Evolutionary conservation across 2,113 vertebrate genomes (phyloP).

Genomic region (Salvator merianae): DNA sequence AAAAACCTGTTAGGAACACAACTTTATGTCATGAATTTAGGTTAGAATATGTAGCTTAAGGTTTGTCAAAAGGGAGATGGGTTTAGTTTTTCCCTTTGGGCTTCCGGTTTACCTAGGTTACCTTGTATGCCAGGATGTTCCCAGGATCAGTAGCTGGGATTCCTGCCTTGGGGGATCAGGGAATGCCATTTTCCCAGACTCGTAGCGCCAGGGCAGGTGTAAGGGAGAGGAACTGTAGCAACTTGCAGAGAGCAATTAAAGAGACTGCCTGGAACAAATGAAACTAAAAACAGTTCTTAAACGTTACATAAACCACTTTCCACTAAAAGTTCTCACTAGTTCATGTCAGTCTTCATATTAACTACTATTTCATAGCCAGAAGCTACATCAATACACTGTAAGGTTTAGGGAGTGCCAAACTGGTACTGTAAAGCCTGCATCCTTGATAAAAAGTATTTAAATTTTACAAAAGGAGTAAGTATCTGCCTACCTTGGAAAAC

Average conservation of each 20-base stretch:
- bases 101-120: conserved; percentile 54
- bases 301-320: conserved; percentile 44
- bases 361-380: conserved; percentile 48
- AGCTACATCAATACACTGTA: conserved; percentile 23
- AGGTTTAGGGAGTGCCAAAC: neutral
- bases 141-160: conserved; percentile 57
- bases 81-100: conserved; percentile 50
- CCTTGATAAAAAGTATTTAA: neutral
- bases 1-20: conserved; percentile 11
- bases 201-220: conserved; percentile 63
- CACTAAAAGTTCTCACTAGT: conserved; percentile 53
- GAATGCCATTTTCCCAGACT: conserved; percentile 68
- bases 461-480: neutral
- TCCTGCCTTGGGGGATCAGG: conserved; percentile 59
- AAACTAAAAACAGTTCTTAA: conserved; percentile 32
- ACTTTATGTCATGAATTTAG: neutral
- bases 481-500: neutral
- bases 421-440: neutral
- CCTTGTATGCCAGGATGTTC: conserved; percentile 42
- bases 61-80: conserved; percentile 17
- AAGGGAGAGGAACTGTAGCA: conserved; percentile 56
- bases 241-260: conserved; percentile 63
- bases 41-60: neutral
- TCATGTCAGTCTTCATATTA: conserved; percentile 50
- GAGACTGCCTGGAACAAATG: conserved; percentile 51